Base-by-base conservation (phyloP, 2,797 vertebrate genomes). In the Zenarchopterus dispar region DNA sequence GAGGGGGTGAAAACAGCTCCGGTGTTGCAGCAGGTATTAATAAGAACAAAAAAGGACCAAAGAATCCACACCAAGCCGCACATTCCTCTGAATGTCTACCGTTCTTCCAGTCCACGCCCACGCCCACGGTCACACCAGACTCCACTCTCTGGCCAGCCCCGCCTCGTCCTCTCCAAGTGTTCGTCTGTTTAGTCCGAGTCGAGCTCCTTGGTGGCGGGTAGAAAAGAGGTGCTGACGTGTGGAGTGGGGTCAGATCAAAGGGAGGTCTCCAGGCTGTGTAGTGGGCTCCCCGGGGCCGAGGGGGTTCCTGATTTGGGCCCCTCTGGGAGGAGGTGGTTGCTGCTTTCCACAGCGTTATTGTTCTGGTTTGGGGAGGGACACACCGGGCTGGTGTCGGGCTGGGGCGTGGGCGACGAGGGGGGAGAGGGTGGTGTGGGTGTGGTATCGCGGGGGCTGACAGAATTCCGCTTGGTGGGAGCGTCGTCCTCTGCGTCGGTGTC, bases 261-360 rank as follows among this genome's bases (percentile, higher is more conserved):
- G 77, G 97, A 98, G 86, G 97, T 99, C 94, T 99, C 97, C 95
- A 98, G 94, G 94, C 97, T 99, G 95, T 99, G 98, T 93, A 99
- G 93, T 65, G 97, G 97, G 93, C 97, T 99, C 89, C 93, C 95
- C 66, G 97, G 96, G 91, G 94, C 93, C 67, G 95, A 95, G 92
- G 94, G 94, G 89, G 93, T 95, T 93, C 94, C 95, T 91, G 96
- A 93, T 93, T 97, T 97, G 89, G 94, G 95, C 90, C 90, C 93
- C 93, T 97, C 96, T 73, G 94, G 94, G 90, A 94, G 93, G 91
- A 98, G 96, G 93, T 97, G 96, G 93, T 96, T 94, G 84, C 94
- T 93, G 92, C 91, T 96, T 90, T 98, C 96, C 89, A 97, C 95
- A 72, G 97, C 97, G 75, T 99, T 99, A 97, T 99, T 99, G 93